Conservation (phyloP, 1,140 invertebrate species). For the Drosophila punjabiensis region DNA sequence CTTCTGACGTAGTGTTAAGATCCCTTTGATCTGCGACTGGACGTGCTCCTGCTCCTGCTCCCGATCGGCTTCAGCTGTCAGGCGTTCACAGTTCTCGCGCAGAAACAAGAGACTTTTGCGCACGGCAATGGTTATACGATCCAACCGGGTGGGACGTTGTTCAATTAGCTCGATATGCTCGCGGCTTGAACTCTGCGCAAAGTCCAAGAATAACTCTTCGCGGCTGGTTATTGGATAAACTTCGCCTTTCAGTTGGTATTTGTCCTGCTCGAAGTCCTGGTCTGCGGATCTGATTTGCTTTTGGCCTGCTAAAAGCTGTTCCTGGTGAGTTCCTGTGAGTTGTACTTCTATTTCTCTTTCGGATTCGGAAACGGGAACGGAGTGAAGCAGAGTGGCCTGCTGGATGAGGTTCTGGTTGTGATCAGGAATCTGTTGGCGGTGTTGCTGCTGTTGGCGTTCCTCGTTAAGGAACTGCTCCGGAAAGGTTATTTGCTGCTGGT, state of each 20-base stretch:
- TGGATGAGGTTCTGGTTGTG: background rate
- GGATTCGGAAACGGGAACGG: background rate
- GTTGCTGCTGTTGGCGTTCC: too few species aligned
- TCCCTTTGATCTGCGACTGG: too few species aligned
- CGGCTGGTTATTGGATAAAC: background rate
- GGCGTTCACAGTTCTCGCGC: background rate
- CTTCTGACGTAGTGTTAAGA: background rate
- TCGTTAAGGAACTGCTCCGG: background rate
- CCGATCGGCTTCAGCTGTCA: background rate
- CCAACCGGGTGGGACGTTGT: background rate
- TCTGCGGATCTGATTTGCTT: background rate
- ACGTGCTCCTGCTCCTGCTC: background rate
- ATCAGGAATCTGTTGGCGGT: background rate
- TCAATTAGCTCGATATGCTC: background rate
- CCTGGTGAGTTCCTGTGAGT: background rate
- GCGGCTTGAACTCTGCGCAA: background rate
- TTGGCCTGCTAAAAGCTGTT: background rate
- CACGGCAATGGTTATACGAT: background rate
- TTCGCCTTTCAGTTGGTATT: too few species aligned
- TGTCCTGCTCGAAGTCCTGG: background rate
- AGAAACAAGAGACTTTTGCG: background rate
- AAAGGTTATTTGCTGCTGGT: background rate
- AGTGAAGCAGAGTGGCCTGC: background rate
- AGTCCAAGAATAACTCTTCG: background rate
- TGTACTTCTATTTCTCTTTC: background rate